Conservation (phyloP, 2,888 invertebrate genomes). For the Ochropacha duplaris region DNA sequence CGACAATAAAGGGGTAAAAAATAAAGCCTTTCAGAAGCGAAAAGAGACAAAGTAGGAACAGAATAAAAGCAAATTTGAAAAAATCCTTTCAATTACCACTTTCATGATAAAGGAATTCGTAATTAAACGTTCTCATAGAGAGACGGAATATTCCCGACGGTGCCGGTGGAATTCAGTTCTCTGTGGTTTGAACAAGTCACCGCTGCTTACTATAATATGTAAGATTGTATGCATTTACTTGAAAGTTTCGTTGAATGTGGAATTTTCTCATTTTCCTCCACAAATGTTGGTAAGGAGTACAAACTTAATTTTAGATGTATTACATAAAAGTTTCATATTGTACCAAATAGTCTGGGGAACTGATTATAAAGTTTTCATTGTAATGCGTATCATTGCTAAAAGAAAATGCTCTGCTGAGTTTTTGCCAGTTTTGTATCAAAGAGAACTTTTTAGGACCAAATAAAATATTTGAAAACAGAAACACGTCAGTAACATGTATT, state of each 20-base stretch:
- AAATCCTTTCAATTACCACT: conserved; percentile 35
- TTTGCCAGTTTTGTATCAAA: too few relatives aligned
- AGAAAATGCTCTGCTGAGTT: too few relatives aligned
- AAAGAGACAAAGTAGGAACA: conserved; percentile 35
- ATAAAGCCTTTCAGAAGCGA: conserved; percentile 18
- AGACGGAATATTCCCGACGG: conserved; percentile 32
- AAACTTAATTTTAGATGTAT: neutral
- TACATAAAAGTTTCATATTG: neutral
- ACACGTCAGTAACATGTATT: too few relatives aligned
- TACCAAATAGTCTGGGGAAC: neutral
- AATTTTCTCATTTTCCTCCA: neutral
- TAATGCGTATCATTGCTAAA: too few relatives aligned
- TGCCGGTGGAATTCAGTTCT: conserved; percentile 24
- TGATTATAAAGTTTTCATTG: neutral
- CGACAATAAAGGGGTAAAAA: conserved; percentile 21
- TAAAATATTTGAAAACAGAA: too few relatives aligned
- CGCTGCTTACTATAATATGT: conserved; percentile 2
- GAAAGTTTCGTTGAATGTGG: neutral
- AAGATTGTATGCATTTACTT: conserved; percentile 1
- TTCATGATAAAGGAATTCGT: conserved; percentile 37
- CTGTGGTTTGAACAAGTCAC: conserved; percentile 9
- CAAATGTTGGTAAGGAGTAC: neutral
- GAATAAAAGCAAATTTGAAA: conserved; percentile 42
- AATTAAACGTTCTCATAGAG: conserved; percentile 43
- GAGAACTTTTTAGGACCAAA: too few relatives aligned